Conservation (phyloP, 2,888 invertebrate species). For the Drosophila austrosaltans region DNA sequence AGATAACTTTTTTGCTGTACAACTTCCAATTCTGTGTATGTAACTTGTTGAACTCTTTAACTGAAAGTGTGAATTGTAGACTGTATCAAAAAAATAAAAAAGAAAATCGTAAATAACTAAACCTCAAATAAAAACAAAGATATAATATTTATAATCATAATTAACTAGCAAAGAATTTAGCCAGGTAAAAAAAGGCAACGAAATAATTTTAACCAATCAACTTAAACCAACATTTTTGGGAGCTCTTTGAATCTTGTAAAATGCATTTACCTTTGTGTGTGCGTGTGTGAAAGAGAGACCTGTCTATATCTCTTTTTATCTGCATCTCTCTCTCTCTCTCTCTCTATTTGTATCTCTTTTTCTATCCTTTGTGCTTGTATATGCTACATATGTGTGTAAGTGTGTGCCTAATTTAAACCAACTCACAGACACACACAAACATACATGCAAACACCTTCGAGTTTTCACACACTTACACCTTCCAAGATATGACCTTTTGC, state of each 20-base stretch:
- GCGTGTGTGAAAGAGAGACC: constrained; percentile 22
- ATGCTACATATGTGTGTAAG: neutral
- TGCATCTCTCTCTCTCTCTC: constrained; percentile 3
- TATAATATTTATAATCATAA: neutral
- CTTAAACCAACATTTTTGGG: constrained; percentile 25
- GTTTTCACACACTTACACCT: neutral
- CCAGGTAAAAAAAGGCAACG: constrained; percentile 10
- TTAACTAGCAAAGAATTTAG: constrained; percentile 9
- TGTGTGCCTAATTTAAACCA: neutral
- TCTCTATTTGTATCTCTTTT: neutral
- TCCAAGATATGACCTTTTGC: constrained; percentile 51
- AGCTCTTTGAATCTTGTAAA: constrained; percentile 34
- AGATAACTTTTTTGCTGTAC: constrained; percentile 40
- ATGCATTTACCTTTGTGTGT: constrained; percentile 33
- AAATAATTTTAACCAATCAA: neutral
- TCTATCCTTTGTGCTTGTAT: neutral
- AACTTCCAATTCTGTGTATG: constrained; percentile 40
- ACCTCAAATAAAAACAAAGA: neutral
- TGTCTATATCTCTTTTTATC: neutral
- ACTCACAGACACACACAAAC: neutral
- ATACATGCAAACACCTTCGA: neutral
- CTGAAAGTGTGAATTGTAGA: constrained; percentile 62
- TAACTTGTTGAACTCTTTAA: constrained; percentile 27
- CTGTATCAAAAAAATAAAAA: constrained; percentile 58
- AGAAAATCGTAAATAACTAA: constrained; percentile 1